Percentiles rank a stretch among this genome's conserved stretches.
Conservation (phyloP, 2,113 vertebrate genomes). For the Macrotis lagotis region DNA sequence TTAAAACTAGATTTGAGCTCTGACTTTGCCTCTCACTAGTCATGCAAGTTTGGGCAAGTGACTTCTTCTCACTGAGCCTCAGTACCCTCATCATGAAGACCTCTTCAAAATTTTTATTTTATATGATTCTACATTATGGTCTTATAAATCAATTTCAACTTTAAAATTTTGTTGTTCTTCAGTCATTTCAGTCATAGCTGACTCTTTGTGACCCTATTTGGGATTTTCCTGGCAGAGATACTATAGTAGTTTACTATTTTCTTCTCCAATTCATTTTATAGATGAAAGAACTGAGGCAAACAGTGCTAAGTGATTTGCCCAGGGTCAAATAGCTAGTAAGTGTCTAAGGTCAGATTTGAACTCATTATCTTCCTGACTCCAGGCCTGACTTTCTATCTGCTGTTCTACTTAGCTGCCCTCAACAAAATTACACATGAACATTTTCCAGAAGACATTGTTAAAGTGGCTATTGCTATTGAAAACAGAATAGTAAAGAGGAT, state of each 20-base stretch:
- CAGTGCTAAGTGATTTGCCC: neutral
- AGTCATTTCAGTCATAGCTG: too few relatives aligned
- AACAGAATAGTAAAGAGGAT: neutral
- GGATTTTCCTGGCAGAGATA: too few relatives aligned
- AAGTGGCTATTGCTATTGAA: neutral
- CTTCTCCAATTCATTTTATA: neutral
- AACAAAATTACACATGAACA: slow-evolving; percentile 12
- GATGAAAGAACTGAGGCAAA: neutral
- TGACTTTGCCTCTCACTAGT: neutral
- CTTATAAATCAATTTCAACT: slow-evolving; percentile 6
- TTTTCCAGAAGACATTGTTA: slow-evolving; percentile 5
- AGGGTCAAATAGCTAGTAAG: neutral
- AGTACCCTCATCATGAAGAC: neutral
- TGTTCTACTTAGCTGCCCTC: neutral
- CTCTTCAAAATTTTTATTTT: neutral
- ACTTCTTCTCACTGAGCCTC: neutral
- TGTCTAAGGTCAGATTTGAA: neutral
- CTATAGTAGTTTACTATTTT: neutral
- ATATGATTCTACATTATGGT: neutral
- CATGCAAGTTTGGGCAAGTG: neutral
- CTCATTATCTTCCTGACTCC: neutral
- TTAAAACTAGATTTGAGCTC: neutral
- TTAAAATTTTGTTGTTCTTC: neutral
- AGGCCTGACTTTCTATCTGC: neutral
- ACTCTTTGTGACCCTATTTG: too few relatives aligned